Base-by-base conservation (phyloP, 53 echinoderm and acorn worm species). In the Henricia sp. region DNA sequence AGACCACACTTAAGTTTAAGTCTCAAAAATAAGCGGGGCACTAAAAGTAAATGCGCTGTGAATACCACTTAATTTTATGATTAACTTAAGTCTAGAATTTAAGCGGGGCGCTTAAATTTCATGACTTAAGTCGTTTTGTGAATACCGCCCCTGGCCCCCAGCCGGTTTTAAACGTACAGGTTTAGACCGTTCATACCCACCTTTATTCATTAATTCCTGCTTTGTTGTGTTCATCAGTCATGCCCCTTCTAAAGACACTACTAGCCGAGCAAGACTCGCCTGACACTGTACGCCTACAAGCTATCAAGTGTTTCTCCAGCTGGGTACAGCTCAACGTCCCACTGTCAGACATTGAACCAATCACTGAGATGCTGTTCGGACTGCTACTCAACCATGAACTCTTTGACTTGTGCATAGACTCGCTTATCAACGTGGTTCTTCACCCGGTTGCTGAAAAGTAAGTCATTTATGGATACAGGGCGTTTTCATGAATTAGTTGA, bases 281-380 rank as follows among this genome's bases (percentile, higher is more conserved):
- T 13, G 74, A 75, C 12, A 83, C 88, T 28, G 95, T 99, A 76
- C 88, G 94, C 28, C 92, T 90, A 27, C 95, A 95, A 26, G 92
- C 99, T 25, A 64, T 99, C 42, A 72, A 90, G 50, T 99, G 99
- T 51, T 89, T 99, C 88, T 92, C 99, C 40, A 94, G 94, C 63
- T 99, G 99, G 99, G 95, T 99, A 2, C 92, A 94, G 80, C 86
- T 99, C 11, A 86, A 88, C 23, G 92, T 99, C 3, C 95, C 99
- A 0, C 91, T 99, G 83, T 70, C 33, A 16, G 99, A 99, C 56
- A 82, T 99, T 21, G 88, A 92, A 4, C 83, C 99, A 14, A 90
- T 99, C 68, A 90, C 90, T 13, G 85, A 90, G 30, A 88, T 84
- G 51, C 90, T 99, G 9, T 99, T 94, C 67, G 92, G 92, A 40